Base-by-base conservation (phyloP, 2,797 vertebrate genomes). In the Diplodus sargus region DNA sequence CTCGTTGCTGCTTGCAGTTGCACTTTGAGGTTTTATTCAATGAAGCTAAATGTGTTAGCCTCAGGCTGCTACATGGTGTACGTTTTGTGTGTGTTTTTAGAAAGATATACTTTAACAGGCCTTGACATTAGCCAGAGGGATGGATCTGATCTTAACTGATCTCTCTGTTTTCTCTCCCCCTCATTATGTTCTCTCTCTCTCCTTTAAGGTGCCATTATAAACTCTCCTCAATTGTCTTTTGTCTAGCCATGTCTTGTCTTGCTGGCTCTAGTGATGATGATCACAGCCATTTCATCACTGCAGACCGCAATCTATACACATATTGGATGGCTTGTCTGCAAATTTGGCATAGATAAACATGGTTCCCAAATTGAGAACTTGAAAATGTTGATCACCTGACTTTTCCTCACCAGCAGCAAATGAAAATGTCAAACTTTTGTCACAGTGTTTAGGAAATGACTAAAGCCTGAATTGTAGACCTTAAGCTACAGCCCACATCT, bases 71-170 rank as follows among this genome's bases (percentile, higher is more conserved):
- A 43, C 54, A 60, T 39, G 2, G 3, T 58, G 43, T 30, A 23
- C 34, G 18, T 30, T 39, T 65, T 73, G 23, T 81, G 65, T 28
- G 70, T 70, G 20, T 79, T 30, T 78, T 43, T 18, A 4, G 30
- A 48, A 23, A 66, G 18, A 77, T 63, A 48, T 57, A 25, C 61
- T 76, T 25, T 81, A 81, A 86, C 61, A 57, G 78, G 72, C 64
- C 70, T 75, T 83, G 82, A 81, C 89, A 74, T 76, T 64, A 74
- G 85, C 85, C 76, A 63, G 78, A 78, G 82, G 85, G 72, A 69
- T 72, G 65, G 14, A 77, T 76, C 34, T 54, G 78, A 79, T 72
- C 79, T 59, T 64, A 39, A 73, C 74, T 59, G 61, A 81, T 62
- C 83, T 70, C 69, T 15, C 60, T 67, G 57, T 74, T 76, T 61